Percentiles rank a stretch among this genome's conserved stretches.
Conservation (phyloP, 2,113 vertebrate genomes). For the Notarius lentiginosus region DNA sequence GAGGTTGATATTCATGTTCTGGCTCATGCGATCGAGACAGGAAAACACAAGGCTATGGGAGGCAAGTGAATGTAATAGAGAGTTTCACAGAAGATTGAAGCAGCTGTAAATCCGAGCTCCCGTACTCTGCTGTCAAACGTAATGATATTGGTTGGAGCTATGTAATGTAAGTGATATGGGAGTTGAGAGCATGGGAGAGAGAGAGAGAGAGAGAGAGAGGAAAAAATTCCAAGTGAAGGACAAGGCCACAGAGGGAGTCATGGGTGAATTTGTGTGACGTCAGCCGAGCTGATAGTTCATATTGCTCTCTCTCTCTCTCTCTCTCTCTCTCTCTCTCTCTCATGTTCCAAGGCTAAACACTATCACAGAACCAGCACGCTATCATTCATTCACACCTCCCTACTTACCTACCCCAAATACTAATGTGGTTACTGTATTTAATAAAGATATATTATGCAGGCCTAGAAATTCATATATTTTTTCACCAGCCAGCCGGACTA, state of each 20-base stretch:
- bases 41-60: background rate
- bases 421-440: too few relatives aligned
- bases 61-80: background rate
- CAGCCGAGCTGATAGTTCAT: slow-evolving; percentile 34
- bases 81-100: background rate
- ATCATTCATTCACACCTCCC: slow-evolving; percentile 30
- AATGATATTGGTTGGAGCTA: slow-evolving; percentile 22
- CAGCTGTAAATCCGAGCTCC: background rate
- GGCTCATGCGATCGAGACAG: background rate
- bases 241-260: slow-evolving; percentile 34
- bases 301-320: background rate
- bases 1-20: background rate
- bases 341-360: slow-evolving; percentile 24
- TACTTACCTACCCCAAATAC: background rate
- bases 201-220: background rate
- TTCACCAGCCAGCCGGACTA: too few relatives aligned
- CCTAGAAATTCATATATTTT: too few relatives aligned
- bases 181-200: background rate
- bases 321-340: background rate
- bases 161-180: slow-evolving; percentile 26
- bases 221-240: slow-evolving; percentile 31
- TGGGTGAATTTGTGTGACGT: slow-evolving; percentile 33
- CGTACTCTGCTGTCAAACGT: slow-evolving; percentile 20
- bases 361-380: slow-evolving; percentile 1
- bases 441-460: too few relatives aligned